Evolutionary conservation across 2,888 invertebrate genomes (phyloP).

Genomic region (Nephrotoma appendiculata): DNA sequence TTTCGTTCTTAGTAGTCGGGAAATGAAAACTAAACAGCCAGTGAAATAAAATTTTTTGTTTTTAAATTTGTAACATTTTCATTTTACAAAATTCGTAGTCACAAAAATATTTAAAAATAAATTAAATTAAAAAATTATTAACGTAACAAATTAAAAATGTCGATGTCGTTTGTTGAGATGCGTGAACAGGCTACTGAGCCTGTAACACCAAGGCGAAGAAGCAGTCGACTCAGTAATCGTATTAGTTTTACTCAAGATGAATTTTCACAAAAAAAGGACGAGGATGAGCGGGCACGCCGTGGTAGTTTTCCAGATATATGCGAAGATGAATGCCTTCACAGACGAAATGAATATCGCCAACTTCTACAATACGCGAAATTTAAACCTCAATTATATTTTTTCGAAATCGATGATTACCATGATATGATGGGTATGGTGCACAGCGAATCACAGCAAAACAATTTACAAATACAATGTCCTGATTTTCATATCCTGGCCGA

Average conservation of each 20-base stretch:
- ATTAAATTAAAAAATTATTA: background rate
- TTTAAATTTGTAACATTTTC: background rate
- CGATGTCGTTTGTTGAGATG: background rate
- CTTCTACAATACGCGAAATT: background rate
- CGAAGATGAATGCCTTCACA: background rate
- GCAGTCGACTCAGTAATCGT: background rate
- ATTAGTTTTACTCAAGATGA: background rate
- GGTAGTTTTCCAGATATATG: background rate
- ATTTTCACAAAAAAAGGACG: background rate
- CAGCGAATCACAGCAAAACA: background rate
- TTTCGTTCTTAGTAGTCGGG: background rate
- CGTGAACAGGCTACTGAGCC: background rate
- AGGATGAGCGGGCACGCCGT: background rate
- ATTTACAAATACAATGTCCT: constrained; percentile 12
- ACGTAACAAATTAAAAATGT: background rate
- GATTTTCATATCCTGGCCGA: constrained; percentile 15
- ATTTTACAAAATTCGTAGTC: background rate
- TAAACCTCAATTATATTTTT: background rate
- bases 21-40: background rate
- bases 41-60: background rate
- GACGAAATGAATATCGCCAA: background rate
- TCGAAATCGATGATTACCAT: background rate
- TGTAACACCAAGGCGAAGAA: background rate
- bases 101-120: background rate
- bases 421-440: background rate